These are phyloP conservation scores for Protaetia brevitarsis DNA, from an alignment of 1,140 invertebrate species.

Conservation along the genomic window DNA sequence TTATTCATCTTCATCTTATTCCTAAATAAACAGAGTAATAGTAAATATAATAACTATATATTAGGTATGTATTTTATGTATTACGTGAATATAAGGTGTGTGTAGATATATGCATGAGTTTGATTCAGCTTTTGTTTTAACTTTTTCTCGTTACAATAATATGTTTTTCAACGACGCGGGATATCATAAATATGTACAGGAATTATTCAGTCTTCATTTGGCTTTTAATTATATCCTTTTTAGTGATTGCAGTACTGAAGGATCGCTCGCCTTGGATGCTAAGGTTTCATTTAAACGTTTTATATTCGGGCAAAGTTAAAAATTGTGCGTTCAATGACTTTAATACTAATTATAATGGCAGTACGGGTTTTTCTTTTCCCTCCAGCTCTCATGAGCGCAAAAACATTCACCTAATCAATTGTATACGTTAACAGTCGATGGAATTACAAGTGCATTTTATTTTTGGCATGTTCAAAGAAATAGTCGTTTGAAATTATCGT, in stretches of 20 bases:
- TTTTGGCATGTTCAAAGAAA: not conserved
- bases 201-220: conserved; percentile 16
- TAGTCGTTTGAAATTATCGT: too few species aligned
- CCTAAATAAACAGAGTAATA: not conserved
- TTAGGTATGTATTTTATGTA: not conserved
- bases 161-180: not conserved
- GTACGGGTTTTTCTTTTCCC: not conserved
- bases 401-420: not conserved
- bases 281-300: not conserved
- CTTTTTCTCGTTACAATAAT: not conserved
- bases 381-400: not conserved
- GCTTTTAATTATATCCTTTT: not conserved
- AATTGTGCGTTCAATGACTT: not conserved
- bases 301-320: not conserved
- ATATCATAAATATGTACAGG: conserved; percentile 6
- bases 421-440: not conserved
- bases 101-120: not conserved
- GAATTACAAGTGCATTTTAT: not conserved
- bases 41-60: not conserved
- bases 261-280: not conserved
- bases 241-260: conserved; percentile 1
- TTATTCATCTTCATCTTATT: too few species aligned
- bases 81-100: too few species aligned
- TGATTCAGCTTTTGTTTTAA: not conserved
- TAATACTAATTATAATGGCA: conserved; percentile 3